Percentiles rank a stretch among this genome's conserved stretches.
phyloP scores from a whole-genome alignment of 2,797 vertebrate species.

The Paramormyrops hopkinsi region DNA sequence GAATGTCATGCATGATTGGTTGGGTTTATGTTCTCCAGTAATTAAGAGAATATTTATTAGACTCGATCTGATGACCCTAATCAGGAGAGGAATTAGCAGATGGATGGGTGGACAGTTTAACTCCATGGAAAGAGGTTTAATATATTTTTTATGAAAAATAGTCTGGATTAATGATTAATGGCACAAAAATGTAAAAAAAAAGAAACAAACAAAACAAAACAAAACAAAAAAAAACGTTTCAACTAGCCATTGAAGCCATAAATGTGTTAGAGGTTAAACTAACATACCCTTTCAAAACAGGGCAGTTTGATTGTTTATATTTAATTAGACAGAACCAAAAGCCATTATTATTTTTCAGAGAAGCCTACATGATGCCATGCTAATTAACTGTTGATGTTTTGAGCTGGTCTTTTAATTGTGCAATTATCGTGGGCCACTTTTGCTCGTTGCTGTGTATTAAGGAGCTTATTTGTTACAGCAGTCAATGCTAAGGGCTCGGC shows the following conservation, averaged over 20 bases:
- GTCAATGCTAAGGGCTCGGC: neutral
- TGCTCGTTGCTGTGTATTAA: neutral
- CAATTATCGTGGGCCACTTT: neutral
- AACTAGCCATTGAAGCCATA: neutral
- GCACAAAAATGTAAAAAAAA: neutral
- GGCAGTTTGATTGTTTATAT: neutral
- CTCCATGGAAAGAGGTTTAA: neutral
- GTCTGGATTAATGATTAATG: neutral
- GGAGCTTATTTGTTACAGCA: neutral
- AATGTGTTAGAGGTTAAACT: neutral
- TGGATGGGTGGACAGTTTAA: neutral
- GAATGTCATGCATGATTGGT: neutral
- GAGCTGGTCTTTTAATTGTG: neutral
- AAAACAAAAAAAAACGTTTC: neutral
- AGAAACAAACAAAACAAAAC: neutral
- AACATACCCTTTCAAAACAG: neutral
- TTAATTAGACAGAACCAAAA: neutral
- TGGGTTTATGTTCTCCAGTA: neutral
- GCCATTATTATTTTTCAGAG: constrained; percentile 1
- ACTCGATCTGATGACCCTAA: neutral
- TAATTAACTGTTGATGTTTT: constrained; percentile 6
- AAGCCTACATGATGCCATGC: neutral
- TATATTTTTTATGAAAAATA: neutral
- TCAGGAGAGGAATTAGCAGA: neutral
- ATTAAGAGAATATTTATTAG: constrained; percentile 8